These are phyloP conservation scores for Dendrolimus houi DNA, from an alignment of 2,888 invertebrate species.

Conservation along the genomic window DNA sequence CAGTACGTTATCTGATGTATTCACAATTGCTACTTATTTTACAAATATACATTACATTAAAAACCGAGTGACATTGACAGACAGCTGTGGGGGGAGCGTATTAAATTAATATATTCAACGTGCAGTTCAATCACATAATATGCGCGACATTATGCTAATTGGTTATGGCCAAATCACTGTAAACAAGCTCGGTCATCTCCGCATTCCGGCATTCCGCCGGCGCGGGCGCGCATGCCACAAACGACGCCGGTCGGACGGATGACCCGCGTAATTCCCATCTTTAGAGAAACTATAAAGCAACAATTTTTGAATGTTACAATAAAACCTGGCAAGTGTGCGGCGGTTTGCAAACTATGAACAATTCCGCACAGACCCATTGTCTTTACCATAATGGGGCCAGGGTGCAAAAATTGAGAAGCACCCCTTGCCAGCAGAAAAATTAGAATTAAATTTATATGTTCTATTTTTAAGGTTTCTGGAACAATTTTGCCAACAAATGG, in stretches of 20 bases:
- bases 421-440: too few relatives aligned
- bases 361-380: too few relatives aligned
- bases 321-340: too few relatives aligned
- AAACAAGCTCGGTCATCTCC: conserved; percentile 59
- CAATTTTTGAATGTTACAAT: conserved; percentile 15
- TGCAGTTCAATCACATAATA: not conserved
- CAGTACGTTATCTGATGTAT: too few relatives aligned
- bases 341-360: too few relatives aligned
- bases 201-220: conserved; percentile 48
- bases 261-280: conserved; percentile 48
- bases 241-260: conserved; percentile 8
- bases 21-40: too few relatives aligned
- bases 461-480: too few relatives aligned
- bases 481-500: too few relatives aligned
- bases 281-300: conserved; percentile 17
- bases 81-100: not conserved
- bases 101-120: not conserved
- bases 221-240: conserved; percentile 24
- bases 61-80: not conserved
- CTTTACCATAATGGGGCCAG: too few relatives aligned
- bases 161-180: conserved; percentile 26
- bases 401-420: too few relatives aligned
- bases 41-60: not conserved
- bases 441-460: too few relatives aligned
- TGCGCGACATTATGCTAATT: conserved; percentile 47